A percentile compares a stretch with the other conserved stretches of the same genome.
These are phyloP conservation scores for Subanguina moxae DNA, from an alignment of 1,140 invertebrate species.

Conservation along the genomic window DNA sequence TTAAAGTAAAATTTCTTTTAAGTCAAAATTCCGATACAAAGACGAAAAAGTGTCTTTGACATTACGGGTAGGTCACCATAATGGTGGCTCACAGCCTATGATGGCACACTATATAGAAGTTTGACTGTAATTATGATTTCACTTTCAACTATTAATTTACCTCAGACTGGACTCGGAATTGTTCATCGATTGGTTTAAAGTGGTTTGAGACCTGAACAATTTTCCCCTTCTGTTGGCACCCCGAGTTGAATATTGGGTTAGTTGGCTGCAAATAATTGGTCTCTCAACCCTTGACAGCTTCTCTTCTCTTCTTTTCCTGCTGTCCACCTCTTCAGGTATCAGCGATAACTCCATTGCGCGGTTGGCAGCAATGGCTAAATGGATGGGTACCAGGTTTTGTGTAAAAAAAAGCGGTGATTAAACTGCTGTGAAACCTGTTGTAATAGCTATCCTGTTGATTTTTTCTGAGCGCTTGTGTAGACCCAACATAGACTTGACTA, in stretches of 20 bases:
- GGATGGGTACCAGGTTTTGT: constrained; percentile 48
- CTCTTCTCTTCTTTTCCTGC: constrained; percentile 7
- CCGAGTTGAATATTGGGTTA: constrained; percentile 3
- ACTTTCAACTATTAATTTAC: too few relatives aligned
- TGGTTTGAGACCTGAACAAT: constrained; percentile 31
- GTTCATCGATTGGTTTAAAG: constrained; percentile 27
- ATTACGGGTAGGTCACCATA: too few relatives aligned
- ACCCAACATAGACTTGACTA: constrained; percentile 53
- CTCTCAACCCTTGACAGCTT: constrained; percentile 7
- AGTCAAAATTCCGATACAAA: too few relatives aligned
- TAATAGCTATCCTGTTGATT: too few relatives aligned
- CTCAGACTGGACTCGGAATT: constrained; percentile 40
- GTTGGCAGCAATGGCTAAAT: constrained; percentile 53
- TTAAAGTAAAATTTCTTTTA: too few relatives aligned
- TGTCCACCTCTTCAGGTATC: constrained; percentile 46
- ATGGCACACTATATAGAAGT: too few relatives aligned
- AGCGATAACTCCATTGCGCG: constrained; percentile 50
- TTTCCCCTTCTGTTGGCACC: background rate
- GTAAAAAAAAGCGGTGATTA: too few relatives aligned
- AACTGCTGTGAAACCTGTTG: too few relatives aligned
- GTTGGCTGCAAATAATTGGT: constrained; percentile 3
- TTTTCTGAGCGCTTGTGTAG: constrained; percentile 35
- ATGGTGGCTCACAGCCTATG: too few relatives aligned
- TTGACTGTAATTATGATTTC: too few relatives aligned
- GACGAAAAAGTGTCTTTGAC: too few relatives aligned